Conservation (phyloP, 2,888 invertebrate species). For the Acronicta leporina region DNA sequence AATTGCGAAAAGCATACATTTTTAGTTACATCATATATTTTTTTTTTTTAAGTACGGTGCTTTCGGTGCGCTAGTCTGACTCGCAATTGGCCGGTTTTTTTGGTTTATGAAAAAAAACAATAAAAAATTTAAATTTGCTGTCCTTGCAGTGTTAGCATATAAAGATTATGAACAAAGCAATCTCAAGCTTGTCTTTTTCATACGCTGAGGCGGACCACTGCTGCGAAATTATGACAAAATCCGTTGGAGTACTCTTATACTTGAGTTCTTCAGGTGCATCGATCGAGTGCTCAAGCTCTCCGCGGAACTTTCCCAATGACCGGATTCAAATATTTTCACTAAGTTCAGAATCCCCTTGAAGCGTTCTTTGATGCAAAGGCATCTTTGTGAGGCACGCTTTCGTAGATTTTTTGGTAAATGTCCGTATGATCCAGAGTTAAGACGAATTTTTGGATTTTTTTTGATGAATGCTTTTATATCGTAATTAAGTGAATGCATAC, state of each 20-base stretch:
- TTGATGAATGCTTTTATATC: background rate
- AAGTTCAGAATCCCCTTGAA: slow-evolving; percentile 71
- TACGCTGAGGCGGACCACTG: slow-evolving; percentile 19
- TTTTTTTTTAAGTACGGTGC: no score
- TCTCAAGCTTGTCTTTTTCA: slow-evolving; percentile 16
- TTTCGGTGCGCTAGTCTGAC: no score
- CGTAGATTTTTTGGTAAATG: slow-evolving; percentile 66
- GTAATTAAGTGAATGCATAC: background rate
- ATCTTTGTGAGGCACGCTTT: slow-evolving; percentile 65
- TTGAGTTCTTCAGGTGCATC: slow-evolving; percentile 66
- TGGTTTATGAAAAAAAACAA: no score
- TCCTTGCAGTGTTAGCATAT: background rate
- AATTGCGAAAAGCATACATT: no score
- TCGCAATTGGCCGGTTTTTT: no score
- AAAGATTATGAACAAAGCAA: background rate
- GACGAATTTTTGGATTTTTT: slow-evolving; percentile 6
- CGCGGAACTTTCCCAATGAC: slow-evolving; percentile 70
- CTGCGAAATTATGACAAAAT: slow-evolving; percentile 68
- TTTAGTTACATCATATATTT: no score
- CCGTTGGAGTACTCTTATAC: slow-evolving; percentile 62
- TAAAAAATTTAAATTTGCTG: no score
- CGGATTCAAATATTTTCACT: slow-evolving; percentile 81
- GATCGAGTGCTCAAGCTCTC: slow-evolving; percentile 62
- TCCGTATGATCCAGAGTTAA: slow-evolving; percentile 59
- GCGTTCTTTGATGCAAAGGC: slow-evolving; percentile 70